Percentiles rank a stretch among this genome's conserved stretches.
Conservation (phyloP, 2,888 invertebrate genomes). For the Euclidia mi region DNA sequence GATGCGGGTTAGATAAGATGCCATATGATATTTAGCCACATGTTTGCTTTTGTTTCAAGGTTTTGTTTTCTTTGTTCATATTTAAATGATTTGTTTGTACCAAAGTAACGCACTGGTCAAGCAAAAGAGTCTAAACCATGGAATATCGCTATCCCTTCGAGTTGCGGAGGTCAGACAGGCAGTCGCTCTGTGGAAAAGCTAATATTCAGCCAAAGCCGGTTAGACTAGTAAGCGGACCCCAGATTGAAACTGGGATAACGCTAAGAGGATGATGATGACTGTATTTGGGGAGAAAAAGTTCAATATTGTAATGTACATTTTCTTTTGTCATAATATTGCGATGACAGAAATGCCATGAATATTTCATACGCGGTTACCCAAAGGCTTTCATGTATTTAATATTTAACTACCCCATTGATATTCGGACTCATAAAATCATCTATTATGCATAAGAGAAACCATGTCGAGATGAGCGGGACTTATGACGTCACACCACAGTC, state of each 20-base stretch:
- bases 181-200: too few relatives aligned
- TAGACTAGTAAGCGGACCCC: too few relatives aligned
- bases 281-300: too few relatives aligned
- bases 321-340: conserved; percentile 8
- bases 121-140: too few relatives aligned
- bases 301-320: too few relatives aligned
- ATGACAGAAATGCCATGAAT: conserved; percentile 15
- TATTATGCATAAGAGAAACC: conserved; percentile 66
- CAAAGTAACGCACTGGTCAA: too few relatives aligned
- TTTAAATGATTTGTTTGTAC: background rate
- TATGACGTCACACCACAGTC: conserved; percentile 57
- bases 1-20: conserved; percentile 40
- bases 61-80: conserved; percentile 8
- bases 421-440: conserved; percentile 59
- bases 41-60: conserved; percentile 13
- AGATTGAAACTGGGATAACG: too few relatives aligned
- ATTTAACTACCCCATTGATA: conserved; percentile 59
- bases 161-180: too few relatives aligned
- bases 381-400: conserved; percentile 39
- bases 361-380: conserved; percentile 11
- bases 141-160: too few relatives aligned
- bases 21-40: conserved; percentile 32
- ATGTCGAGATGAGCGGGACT: conserved; percentile 54
- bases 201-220: too few relatives aligned
- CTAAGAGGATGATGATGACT: too few relatives aligned